Conservation (phyloP, 2,113 vertebrate species). For the Corythornis cristatus region DNA sequence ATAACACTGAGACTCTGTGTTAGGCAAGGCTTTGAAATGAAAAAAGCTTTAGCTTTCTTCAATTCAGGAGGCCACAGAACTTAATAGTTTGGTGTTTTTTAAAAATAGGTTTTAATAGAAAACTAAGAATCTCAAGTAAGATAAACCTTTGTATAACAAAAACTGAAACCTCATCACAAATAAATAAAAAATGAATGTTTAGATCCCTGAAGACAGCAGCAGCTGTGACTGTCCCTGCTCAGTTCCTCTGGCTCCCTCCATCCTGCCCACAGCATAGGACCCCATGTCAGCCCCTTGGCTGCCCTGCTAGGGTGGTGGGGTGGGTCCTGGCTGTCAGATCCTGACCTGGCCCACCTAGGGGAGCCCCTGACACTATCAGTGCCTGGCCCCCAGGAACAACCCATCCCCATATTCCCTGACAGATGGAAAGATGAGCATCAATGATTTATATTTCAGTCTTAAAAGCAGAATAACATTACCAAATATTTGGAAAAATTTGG, state of each 20-base stretch:
- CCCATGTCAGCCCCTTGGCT: fast-evolving
- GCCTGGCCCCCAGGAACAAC: too few relatives aligned
- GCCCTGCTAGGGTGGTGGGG: not conserved
- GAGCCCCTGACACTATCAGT: fast-evolving
- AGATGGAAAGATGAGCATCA: not conserved
- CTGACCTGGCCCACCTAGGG: fast-evolving
- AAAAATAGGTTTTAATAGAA: not conserved
- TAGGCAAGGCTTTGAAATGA: not conserved
- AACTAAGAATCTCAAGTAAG: not conserved
- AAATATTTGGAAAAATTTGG: not conserved
- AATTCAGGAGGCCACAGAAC: not conserved
- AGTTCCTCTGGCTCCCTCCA: fast-evolving
- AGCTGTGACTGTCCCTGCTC: not conserved
- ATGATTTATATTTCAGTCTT: not conserved
- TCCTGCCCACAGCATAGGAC: too few relatives aligned
- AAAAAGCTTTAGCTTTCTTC: not conserved
- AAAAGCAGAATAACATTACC: not conserved
- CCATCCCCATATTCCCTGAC: not conserved
- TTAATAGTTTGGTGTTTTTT: not conserved
- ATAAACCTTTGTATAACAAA: not conserved
- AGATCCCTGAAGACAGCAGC: not conserved
- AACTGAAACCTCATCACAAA: fast-evolving
- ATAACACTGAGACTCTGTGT: not conserved
- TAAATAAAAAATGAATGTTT: not conserved
- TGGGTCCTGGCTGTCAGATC: fast-evolving